Conservation (phyloP, 2,888 invertebrate species). For the Leptopilina drosophilae region DNA sequence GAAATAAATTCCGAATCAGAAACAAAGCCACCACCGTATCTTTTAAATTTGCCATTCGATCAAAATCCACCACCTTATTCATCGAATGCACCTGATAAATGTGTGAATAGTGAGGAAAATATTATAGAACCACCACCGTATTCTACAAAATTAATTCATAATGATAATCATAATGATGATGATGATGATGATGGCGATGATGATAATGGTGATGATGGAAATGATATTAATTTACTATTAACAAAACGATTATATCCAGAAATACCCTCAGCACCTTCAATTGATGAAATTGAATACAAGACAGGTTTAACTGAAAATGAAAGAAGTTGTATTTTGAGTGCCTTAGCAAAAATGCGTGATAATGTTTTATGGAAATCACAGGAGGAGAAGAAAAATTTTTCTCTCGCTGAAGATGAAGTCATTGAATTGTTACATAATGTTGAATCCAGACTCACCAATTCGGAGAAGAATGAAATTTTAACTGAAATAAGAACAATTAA, state of each 20-base stretch:
- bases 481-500: slow-evolving; percentile 1
- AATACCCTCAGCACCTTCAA: slow-evolving; percentile 21
- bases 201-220: not conserved
- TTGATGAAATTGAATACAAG: slow-evolving; percentile 21
- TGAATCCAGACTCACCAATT: slow-evolving; percentile 8
- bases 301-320: slow-evolving; percentile 16
- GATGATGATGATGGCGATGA: not conserved
- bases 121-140: slow-evolving; percentile 9
- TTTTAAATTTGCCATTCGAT: slow-evolving; percentile 9
- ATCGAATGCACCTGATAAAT: not conserved
- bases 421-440: slow-evolving; percentile 6
- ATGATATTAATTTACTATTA: not conserved
- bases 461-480: slow-evolving; percentile 13
- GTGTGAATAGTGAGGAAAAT: not conserved
- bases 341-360: not conserved
- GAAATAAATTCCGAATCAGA: not conserved
- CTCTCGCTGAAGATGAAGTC: slow-evolving; percentile 15
- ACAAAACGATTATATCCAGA: not conserved
- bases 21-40: not conserved
- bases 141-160: slow-evolving; percentile 1
- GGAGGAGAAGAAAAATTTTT: not conserved
- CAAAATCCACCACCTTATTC: slow-evolving; percentile 14
- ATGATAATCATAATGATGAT: not conserved
- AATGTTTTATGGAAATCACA: not conserved
- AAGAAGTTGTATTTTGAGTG: not conserved